Evolutionary conservation across 2,888 invertebrate species (phyloP), one percentile per base, ranked within the genome.

Genomic region (Drosophila antonietae): DNA sequence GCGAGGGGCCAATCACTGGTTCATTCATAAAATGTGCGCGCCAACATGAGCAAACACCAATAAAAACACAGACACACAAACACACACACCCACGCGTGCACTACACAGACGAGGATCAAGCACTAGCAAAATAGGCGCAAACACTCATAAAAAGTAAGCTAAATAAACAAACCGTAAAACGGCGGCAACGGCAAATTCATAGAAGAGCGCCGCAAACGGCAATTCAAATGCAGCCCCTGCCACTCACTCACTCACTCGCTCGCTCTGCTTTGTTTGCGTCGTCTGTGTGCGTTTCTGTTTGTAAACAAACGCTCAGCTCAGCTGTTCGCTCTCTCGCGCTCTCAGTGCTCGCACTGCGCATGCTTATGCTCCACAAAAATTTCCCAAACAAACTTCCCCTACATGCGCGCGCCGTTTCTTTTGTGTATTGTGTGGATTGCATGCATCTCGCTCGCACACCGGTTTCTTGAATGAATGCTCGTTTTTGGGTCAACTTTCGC

Each of bases 341-440:
- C 75, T 81, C 63, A 28, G 7, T 7, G 15, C 31, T 20, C 0
- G 20, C 39, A 78, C 3, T 63, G 83, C 89, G 89, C 91, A 88
- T 75, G 83, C 62, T 68, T 66, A 53, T 33, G 55, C 37, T 73
- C 70, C 72, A 80, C 78, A 77, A 53, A 84, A 91, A 90, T 89
- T 91, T 91, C 91, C 91, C 90, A 76, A 91, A 86, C 89, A 91
- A 91, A 89, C 74, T 91, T 57, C 91, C 90, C 91, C 91, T 90
- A 41, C 74, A 49, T 72, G 75, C 59, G 71, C 65, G 69, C 83
- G 81, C 72, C 71, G 68, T 73, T 83, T 65, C 43, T 65, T 47
- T 10, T 72, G 52, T 49, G 62, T 47, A 64, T 3, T 12, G 62
- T 73, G 86, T 72, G 73, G 70, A 72, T 12, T n/a, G 72, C 58